Evolutionary conservation across 2,113 vertebrate genomes (phyloP), one percentile per base, ranked within the genome.

Genomic region (Acinonyx jubatus): DNA sequence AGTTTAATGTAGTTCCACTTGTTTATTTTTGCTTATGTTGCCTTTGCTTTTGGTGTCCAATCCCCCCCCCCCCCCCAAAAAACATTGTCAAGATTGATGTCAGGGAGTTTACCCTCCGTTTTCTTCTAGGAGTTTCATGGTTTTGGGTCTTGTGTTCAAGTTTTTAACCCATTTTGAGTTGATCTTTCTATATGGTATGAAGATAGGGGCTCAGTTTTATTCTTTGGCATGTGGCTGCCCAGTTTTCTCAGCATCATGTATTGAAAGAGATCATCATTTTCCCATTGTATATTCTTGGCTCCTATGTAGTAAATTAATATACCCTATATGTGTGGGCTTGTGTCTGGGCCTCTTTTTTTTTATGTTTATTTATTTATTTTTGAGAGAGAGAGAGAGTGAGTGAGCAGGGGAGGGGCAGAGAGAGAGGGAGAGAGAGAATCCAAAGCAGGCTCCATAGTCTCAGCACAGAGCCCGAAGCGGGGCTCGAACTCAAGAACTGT

Each of bases 11-110:
- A n/a, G 45, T 52, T 19, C 31, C 50, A 27, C 65, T 61, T 69
- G 55, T 88, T 88, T 69, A 29, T 69, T 57, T 88, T 80, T 94
- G 33, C 27, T 86, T 68, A 66, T 79, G 45, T 86, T 86, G 61
- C 71, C 61, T 86, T 93, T 93, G 23, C 38, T 81, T 57, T 95
- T 86, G 63, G 25, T 86, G 63, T 69, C 81, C 79, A 38, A 86
- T 91, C 3, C 7, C 45, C 45, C 45, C 7, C 45, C 3, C 7
- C 45, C 45, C 45, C 7, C 45, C 48, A 68, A 89, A 91, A 38
- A 36, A 27, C 33, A 63, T 50, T 79, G 33, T 23, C 82, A 86
- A 86, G 33, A 61, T 19, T n/a, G 25, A 14, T 80, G 19, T 48
- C 38, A 52, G 7, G 25, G n/a, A 63, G 71, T 13, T 50, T 71